These are phyloP conservation scores for Chaitophorus viminalis DNA, from an alignment of 2,888 invertebrate species.

Conservation along the genomic window DNA sequence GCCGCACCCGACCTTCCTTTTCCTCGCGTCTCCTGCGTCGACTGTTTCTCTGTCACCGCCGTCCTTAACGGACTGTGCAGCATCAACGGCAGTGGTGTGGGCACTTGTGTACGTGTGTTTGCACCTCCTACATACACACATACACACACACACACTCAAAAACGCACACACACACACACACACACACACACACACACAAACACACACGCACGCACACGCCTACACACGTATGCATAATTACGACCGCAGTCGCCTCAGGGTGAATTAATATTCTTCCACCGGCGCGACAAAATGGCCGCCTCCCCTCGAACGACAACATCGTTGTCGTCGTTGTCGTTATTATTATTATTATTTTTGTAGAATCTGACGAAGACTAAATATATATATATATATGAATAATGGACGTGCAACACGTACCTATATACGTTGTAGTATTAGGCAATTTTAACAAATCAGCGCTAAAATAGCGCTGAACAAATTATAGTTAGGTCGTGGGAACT, in stretches of 20 bases:
- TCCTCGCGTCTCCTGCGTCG: background rate
- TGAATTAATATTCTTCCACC: conserved; percentile 36
- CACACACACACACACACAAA: background rate
- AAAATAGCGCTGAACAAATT: too few species aligned
- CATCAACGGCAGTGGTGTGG: background rate
- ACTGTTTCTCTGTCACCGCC: conserved; percentile 18
- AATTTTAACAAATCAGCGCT: too few species aligned
- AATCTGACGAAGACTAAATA: background rate
- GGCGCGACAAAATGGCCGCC: conserved; percentile 56
- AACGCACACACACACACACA: background rate
- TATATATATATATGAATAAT: background rate
- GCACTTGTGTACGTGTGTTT: background rate
- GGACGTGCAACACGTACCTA: background rate
- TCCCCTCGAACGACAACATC: conserved; percentile 16
- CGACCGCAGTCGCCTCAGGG: conserved; percentile 20
- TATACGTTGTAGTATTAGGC: background rate
- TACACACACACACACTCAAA: background rate
- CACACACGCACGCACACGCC: too few species aligned
- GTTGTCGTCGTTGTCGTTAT: conserved; percentile 1
- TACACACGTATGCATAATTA: background rate
- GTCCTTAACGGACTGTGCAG: background rate
- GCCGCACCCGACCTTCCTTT: background rate
- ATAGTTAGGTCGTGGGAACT: too few species aligned
- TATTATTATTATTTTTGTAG: background rate
- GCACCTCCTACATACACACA: background rate